Evolutionary conservation across 2,113 vertebrate genomes (phyloP).

Genomic region (Tetrax tetrax): DNA sequence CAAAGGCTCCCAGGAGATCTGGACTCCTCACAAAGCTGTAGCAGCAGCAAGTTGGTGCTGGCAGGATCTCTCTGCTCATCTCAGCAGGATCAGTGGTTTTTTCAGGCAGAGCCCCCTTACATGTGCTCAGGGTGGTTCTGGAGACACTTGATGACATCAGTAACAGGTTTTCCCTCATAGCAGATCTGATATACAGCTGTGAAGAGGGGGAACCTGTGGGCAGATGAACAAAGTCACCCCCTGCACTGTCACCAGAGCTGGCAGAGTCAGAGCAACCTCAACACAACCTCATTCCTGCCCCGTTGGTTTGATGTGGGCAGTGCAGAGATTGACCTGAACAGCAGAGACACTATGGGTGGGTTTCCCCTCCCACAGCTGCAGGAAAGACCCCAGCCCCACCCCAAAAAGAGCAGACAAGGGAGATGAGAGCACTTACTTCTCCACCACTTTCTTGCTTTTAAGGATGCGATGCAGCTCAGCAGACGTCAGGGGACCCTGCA

Average conservation of each 20-base stretch:
- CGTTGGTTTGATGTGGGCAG: neutral
- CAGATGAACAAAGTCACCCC: neutral
- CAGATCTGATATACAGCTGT: constrained; percentile 91
- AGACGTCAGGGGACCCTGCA: constrained; percentile 94
- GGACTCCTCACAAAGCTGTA: neutral
- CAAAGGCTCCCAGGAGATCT: neutral
- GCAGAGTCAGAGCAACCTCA: neutral
- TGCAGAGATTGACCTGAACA: neutral
- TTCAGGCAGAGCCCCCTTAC: constrained; percentile 54
- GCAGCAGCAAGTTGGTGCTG: neutral
- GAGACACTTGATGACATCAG: constrained; percentile 88
- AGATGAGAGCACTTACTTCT: constrained; percentile 83
- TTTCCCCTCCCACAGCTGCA: neutral
- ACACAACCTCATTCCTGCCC: neutral
- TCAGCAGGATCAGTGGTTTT: neutral
- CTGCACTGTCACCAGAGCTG: neutral
- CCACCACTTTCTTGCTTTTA: constrained; percentile 83
- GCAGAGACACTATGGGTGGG: neutral
- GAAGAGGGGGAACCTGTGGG: constrained; percentile 92
- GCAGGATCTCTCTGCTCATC: neutral
- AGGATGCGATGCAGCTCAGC: constrained; percentile 88
- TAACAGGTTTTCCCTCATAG: constrained; percentile 85
- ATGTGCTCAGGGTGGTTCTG: constrained; percentile 95
- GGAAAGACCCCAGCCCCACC: neutral
- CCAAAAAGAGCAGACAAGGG: neutral